Percentiles rank a stretch among this genome's conserved stretches.
Conservation (phyloP, 2,797 vertebrate genomes). For the Orestias chungarensis region DNA sequence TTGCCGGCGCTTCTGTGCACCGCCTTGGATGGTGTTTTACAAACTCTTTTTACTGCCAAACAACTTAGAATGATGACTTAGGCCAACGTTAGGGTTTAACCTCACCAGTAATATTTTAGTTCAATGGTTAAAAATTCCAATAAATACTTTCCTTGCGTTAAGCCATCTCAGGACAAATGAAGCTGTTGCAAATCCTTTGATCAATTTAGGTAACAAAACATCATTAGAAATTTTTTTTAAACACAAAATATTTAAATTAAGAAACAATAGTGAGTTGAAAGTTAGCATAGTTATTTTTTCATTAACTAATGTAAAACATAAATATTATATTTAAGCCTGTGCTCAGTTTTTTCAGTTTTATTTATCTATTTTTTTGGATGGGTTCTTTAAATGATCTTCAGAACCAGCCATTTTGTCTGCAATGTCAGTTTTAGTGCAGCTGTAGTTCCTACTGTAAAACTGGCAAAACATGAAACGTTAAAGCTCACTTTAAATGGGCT, state of each 20-base stretch:
- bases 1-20: too few relatives aligned
- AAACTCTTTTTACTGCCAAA: too few relatives aligned
- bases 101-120: not conserved
- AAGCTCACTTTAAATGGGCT: constrained; percentile 10
- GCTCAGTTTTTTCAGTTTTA: not conserved
- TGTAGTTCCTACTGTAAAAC: constrained; percentile 19
- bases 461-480: constrained; percentile 25
- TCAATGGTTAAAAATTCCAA: not conserved
- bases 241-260: not conserved
- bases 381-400: not conserved
- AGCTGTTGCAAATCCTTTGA: not conserved
- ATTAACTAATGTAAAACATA: not conserved
- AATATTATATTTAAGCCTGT: not conserved
- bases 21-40: too few relatives aligned
- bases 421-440: not conserved
- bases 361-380: not conserved
- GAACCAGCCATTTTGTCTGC: constrained; percentile 4
- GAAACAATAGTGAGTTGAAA: not conserved
- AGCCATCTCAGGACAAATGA: not conserved
- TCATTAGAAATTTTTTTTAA: not conserved
- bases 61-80: not conserved
- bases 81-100: not conserved
- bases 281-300: not conserved
- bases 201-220: not conserved
- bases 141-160: not conserved